Evolutionary conservation across 2,113 vertebrate species (phyloP), one percentile per base, ranked within the genome.

Genomic region (Charadrius vociferus): DNA sequence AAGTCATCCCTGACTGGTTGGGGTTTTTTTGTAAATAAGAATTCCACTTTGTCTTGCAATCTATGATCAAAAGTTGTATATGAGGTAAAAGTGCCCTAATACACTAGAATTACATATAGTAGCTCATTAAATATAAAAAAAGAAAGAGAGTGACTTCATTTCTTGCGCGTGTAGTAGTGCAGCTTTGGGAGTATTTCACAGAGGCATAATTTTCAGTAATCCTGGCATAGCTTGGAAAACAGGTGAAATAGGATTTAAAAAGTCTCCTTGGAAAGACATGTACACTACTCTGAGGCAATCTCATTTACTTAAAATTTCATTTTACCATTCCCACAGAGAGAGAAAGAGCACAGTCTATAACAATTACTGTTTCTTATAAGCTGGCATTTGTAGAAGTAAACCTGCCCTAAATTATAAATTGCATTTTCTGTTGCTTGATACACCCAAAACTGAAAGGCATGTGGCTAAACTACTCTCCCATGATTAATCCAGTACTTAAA

Each of bases 401-500:
- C 93, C 32, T 90, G 22, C 71, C 50, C 26, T 94, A 45, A 82
- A 89, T 87, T 83, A 78, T 70, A 87, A 73, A 80, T 36, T 92
- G 29, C 23, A 52, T 88, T 95, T 88, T 79, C 39, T 92, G 14
- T 74, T 84, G 59, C 63, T 73, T 79, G 22, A 36, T 84, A 66
- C 37, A 79, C 53, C 65, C 86, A 71, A 79, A 97, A 75, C 41
- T 83, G 63, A 92, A 84, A 96, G 22, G 53, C n/a, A 30, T 34
- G 32, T 56, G 53, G 52, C 63, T 93, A 71, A 97, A 93, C 67
- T 70, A 55, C 36, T 85, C 58, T 82, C 32, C 41, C 26, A 58
- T 90, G 79, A 89, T 88, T 93, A 95, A 95, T 78, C 72, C 63
- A 66, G 22, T 58, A 79, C 30, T 90, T 91, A 93, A 75, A 61